A percentile compares a stretch with the other conserved stretches of the same genome.
Conservation (phyloP, 2,888 invertebrate species). For the Pteria penguin region DNA sequence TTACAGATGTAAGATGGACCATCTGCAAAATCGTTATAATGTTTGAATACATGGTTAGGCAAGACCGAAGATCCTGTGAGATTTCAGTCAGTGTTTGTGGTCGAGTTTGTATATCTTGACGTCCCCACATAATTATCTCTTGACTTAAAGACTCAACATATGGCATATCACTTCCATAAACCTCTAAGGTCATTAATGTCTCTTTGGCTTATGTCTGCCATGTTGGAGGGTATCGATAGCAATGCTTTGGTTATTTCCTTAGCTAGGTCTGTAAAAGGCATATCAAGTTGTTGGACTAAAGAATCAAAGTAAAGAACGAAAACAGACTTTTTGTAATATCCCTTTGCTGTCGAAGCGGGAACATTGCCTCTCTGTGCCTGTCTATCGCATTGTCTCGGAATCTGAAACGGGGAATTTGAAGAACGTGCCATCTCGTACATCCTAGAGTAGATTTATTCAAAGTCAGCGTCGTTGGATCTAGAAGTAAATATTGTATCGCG, state of each 20-base stretch:
- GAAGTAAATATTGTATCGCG: background rate
- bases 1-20: slow-evolving; percentile 37
- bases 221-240: slow-evolving; percentile 32
- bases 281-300: slow-evolving; percentile 33
- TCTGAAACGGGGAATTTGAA: slow-evolving; percentile 8
- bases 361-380: slow-evolving; percentile 47
- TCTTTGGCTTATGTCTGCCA: slow-evolving; percentile 23
- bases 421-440: slow-evolving; percentile 14
- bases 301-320: slow-evolving; percentile 46
- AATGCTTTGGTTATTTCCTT: slow-evolving; percentile 38
- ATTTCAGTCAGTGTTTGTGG: slow-evolving; percentile 21
- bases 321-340: slow-evolving; percentile 41
- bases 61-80: slow-evolving; percentile 20
- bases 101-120: background rate
- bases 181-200: slow-evolving; percentile 12
- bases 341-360: slow-evolving; percentile 31
- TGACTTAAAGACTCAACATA: slow-evolving; percentile 34
- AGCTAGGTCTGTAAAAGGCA: slow-evolving; percentile 35
- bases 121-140: slow-evolving; percentile 35
- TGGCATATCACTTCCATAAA: slow-evolving; percentile 42
- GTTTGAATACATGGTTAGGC: slow-evolving; percentile 43
- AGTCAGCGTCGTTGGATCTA: background rate
- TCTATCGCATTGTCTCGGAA: slow-evolving; percentile 39
- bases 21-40: slow-evolving; percentile 27
- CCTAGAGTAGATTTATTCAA: background rate